A percentile compares a stretch with the other conserved stretches of the same genome.
Evolutionary conservation across 2,113 vertebrate species (phyloP).

Genomic region (Hylia prasina): DNA sequence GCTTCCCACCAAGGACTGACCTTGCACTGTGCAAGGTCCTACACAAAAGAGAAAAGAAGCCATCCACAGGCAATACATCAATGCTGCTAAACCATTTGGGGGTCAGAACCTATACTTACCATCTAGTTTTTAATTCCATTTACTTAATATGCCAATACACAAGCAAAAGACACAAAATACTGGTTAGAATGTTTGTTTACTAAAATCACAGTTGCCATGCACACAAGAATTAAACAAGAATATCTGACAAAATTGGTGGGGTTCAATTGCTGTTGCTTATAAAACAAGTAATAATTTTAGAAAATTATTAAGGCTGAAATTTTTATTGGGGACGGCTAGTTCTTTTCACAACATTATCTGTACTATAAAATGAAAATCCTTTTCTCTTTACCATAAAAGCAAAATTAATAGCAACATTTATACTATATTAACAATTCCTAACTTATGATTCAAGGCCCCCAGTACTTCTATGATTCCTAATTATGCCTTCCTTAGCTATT

Average conservation of each 20-base stretch:
- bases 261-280: background rate
- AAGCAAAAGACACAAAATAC: background rate
- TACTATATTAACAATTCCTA: background rate
- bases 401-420: background rate
- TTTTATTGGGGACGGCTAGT: background rate
- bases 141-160: background rate
- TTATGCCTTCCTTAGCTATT: background rate
- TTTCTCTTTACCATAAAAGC: background rate
- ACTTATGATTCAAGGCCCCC: background rate
- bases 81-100: background rate
- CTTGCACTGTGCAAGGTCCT: background rate
- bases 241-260: background rate
- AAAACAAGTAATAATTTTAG: background rate
- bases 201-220: background rate
- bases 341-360: background rate
- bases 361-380: background rate
- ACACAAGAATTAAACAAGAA: background rate
- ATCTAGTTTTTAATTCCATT: background rate
- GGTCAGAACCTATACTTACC: background rate
- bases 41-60: background rate
- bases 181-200: background rate
- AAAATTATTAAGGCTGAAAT: background rate
- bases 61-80: background rate
- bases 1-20: background rate
- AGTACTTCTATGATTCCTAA: background rate